These are phyloP conservation scores for Sturnus vulgaris DNA, from an alignment of 2,113 vertebrate genomes.

Conservation along the genomic window DNA sequence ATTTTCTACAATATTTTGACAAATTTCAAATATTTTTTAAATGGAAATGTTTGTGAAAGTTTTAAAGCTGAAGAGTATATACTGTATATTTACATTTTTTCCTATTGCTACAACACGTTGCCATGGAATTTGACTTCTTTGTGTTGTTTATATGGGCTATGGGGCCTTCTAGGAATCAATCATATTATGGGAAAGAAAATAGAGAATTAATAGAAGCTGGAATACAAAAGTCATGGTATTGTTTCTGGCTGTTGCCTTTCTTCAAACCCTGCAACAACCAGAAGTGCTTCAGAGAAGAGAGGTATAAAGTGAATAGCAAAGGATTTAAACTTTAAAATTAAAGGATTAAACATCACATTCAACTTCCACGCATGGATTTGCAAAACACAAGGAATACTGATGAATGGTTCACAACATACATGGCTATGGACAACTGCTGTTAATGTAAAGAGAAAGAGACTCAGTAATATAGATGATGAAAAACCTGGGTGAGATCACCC, in stretches of 20 bases:
- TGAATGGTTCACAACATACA: not conserved
- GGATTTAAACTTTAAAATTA: not conserved
- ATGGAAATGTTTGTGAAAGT: not conserved
- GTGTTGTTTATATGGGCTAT: not conserved
- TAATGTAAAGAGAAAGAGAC: not conserved
- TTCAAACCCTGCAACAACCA: not conserved
- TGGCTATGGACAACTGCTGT: not conserved
- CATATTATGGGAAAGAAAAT: not conserved
- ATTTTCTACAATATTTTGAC: not conserved
- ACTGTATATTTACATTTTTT: not conserved
- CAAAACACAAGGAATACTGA: not conserved
- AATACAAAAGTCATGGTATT: not conserved
- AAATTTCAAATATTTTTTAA: not conserved
- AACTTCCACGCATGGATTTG: not conserved
- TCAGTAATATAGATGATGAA: rapidly evolving
- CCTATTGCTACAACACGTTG: not conserved
- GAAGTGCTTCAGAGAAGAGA: not conserved
- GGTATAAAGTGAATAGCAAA: not conserved
- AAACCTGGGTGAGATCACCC: not conserved
- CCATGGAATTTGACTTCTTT: not conserved
- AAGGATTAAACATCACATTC: not conserved
- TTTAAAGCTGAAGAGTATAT: not conserved
- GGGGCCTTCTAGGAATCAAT: not conserved
- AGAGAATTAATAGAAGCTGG: not conserved
- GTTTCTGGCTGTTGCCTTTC: not conserved